Evolutionary conservation across 2,113 vertebrate species (phyloP).

Genomic region (Machaerirhynchus nigripectus): DNA sequence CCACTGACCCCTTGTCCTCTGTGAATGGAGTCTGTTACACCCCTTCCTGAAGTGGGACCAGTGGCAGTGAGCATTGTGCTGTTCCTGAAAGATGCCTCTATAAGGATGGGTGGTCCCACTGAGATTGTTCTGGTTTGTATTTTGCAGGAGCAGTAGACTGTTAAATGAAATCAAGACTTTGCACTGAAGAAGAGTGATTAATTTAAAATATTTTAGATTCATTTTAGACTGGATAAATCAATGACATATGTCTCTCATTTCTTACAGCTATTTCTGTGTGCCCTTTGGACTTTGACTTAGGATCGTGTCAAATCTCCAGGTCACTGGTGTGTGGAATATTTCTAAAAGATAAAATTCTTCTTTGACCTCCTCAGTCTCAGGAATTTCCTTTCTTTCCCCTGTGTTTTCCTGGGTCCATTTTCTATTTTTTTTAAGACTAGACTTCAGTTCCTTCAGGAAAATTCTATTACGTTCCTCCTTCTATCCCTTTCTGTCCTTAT

Average conservation of each 20-base stretch:
- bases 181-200: not conserved
- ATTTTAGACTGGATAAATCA: not conserved
- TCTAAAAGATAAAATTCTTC: not conserved
- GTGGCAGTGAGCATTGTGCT: not conserved
- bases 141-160: not conserved
- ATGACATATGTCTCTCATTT: not conserved
- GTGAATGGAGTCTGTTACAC: not conserved
- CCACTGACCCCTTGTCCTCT: not conserved
- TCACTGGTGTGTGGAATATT: not conserved
- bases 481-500: not conserved
- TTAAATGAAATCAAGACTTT: not conserved
- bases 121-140: not conserved
- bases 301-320: not conserved
- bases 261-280: not conserved
- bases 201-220: not conserved
- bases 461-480: not conserved
- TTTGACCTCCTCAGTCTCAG: not conserved
- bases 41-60: not conserved
- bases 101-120: not conserved
- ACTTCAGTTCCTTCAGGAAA: not conserved
- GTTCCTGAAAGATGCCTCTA: not conserved
- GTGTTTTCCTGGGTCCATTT: not conserved
- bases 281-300: not conserved
- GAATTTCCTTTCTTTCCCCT: not conserved
- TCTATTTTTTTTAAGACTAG: not conserved